Evolutionary conservation across 2,113 vertebrate genomes (phyloP).

Genomic region (Ciconia maguari): DNA sequence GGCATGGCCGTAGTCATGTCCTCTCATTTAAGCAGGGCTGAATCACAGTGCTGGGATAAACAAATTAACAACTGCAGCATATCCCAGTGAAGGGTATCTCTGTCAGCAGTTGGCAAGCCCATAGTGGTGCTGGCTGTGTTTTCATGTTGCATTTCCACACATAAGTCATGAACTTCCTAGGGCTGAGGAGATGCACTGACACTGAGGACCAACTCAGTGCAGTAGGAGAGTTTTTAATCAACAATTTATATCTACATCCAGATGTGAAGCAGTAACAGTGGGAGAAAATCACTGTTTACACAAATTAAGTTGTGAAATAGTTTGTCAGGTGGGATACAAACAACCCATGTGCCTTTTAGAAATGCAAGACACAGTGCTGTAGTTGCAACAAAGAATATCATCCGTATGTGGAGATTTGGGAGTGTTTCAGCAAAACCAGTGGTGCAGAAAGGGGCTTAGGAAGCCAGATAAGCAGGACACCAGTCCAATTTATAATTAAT

Average conservation of each 20-base stretch:
- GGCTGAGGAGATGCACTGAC: neutral
- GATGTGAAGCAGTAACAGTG: neutral
- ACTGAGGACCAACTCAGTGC: neutral
- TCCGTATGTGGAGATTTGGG: neutral
- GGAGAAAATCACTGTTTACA: neutral
- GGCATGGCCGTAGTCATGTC: rapidly evolving
- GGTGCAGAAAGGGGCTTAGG: neutral
- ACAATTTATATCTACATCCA: neutral
- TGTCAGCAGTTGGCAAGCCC: neutral
- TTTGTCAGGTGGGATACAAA: neutral
- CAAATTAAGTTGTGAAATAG: neutral
- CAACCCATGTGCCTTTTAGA: neutral
- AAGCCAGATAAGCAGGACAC: neutral
- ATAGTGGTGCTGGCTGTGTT: neutral
- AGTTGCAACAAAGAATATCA: neutral
- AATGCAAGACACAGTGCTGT: neutral
- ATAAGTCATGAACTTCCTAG: neutral
- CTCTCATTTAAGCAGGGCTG: neutral
- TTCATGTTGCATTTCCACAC: neutral
- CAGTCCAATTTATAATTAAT: neutral
- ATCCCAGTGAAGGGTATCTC: neutral
- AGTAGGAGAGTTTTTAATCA: neutral
- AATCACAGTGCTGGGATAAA: neutral
- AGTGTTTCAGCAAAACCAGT: neutral
- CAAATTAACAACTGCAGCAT: neutral